Conservation (phyloP, 1,140 invertebrate species). For the Cotesia glomerata region DNA sequence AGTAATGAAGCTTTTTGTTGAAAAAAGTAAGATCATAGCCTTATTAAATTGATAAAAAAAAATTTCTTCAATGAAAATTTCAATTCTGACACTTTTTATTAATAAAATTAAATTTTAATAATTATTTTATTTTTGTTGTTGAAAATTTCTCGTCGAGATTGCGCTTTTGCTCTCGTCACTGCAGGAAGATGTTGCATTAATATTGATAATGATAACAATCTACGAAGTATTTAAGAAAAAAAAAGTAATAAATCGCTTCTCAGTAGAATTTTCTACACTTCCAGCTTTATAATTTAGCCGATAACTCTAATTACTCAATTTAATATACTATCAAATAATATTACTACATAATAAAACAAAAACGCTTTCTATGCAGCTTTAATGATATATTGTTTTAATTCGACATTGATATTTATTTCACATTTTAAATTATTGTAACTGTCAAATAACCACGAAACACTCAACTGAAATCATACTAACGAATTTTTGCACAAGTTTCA, state of each 20-base stretch:
- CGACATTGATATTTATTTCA: background rate
- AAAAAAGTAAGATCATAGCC: too few relatives aligned
- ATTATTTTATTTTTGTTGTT: conserved; percentile 6
- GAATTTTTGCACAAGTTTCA: conserved; percentile 22
- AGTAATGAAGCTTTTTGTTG: too few relatives aligned
- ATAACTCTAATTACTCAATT: conserved; percentile 6
- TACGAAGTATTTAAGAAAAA: background rate
- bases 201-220: conserved; percentile 8
- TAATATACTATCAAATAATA: background rate
- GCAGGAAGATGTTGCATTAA: background rate
- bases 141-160: conserved; percentile 14
- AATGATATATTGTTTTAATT: background rate
- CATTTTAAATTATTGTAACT: background rate
- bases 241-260: background rate
- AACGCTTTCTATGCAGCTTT: conserved; percentile 12
- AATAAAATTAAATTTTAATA: background rate
- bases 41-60: too few relatives aligned
- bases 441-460: background rate
- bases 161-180: conserved; percentile 28
- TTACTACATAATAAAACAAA: background rate
- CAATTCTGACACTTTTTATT: background rate
- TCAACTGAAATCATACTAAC: background rate
- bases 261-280: background rate
- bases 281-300: background rate
- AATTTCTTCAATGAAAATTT: background rate